Evolutionary conservation across 2,113 vertebrate genomes (phyloP).

Genomic region (Poecile atricapillus): DNA sequence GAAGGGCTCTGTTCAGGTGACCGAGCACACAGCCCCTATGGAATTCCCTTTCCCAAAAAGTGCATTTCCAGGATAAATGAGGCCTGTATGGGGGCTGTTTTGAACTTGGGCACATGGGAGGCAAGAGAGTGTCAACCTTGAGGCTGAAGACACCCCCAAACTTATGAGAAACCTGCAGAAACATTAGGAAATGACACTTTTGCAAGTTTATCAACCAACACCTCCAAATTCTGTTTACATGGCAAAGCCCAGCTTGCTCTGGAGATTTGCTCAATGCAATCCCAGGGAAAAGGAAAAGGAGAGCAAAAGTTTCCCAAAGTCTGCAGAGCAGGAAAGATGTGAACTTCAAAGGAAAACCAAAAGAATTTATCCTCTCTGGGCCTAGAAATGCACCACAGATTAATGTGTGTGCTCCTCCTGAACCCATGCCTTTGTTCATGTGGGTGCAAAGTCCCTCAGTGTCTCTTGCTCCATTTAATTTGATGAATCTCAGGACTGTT

Average conservation of each 20-base stretch:
- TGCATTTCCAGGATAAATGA: accelerated
- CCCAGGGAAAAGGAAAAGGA: background rate
- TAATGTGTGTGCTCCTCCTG: accelerated
- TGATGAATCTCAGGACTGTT: background rate
- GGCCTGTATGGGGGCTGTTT: accelerated
- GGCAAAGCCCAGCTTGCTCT: background rate
- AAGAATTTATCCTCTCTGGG: background rate
- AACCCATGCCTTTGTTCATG: background rate
- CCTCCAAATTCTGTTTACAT: background rate
- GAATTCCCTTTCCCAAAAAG: background rate
- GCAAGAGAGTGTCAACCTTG: background rate
- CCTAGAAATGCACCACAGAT: background rate
- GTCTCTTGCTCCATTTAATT: background rate
- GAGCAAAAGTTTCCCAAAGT: background rate
- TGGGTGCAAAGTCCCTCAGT: background rate
- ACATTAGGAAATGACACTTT: background rate
- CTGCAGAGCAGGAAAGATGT: background rate
- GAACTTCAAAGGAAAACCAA: background rate
- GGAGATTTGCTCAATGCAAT: background rate
- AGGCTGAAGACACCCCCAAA: background rate
- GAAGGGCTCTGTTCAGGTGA: background rate
- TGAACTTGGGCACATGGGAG: background rate
- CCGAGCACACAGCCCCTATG: accelerated
- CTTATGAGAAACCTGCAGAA: accelerated
- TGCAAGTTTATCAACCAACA: background rate